A percentile compares a stretch with the other conserved stretches of the same genome.
phyloP scores from a whole-genome alignment of 2,797 vertebrate genomes.

The Merluccius polli region DNA sequence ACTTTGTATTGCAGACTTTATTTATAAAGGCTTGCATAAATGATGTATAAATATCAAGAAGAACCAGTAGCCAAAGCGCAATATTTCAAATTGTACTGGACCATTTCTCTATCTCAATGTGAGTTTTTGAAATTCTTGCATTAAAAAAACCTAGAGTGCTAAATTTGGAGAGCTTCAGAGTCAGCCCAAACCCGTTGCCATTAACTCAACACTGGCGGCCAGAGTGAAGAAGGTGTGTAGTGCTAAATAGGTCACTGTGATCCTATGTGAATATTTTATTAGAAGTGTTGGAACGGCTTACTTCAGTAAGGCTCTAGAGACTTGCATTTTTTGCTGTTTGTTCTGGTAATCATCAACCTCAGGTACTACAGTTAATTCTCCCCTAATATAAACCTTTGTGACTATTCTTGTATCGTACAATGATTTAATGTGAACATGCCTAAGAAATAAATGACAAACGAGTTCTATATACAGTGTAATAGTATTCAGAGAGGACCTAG shows the following conservation, averaged over 20 bases:
- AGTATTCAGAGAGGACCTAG: background rate
- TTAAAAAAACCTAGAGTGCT: background rate
- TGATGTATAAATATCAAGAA: conserved; percentile 1
- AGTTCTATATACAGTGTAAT: background rate
- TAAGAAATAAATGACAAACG: background rate
- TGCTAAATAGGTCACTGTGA: conserved; percentile 63
- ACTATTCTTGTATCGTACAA: conserved; percentile 17
- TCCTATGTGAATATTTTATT: conserved; percentile 66
- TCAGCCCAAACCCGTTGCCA: conserved; percentile 2
- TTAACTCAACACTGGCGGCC: conserved; percentile 17
- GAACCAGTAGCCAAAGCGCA: conserved; percentile 6
- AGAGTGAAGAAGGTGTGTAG: conserved; percentile 33
- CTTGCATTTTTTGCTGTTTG: conserved; percentile 36
- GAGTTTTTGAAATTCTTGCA: background rate
- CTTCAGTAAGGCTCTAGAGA: conserved; percentile 34
- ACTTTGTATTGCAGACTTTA: background rate
- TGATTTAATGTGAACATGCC: conserved; percentile 3
- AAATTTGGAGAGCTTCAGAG: conserved; percentile 11
- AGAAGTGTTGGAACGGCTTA: conserved; percentile 53
- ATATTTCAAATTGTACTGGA: background rate
- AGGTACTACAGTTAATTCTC: conserved; percentile 12
- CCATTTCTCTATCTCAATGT: background rate
- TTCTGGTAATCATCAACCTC: conserved; percentile 29
- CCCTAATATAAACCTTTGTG: conserved; percentile 24
- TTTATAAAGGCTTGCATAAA: conserved; percentile 1